Conservation (phyloP, 2,888 invertebrate species). For the Phaonia tiefii region DNA sequence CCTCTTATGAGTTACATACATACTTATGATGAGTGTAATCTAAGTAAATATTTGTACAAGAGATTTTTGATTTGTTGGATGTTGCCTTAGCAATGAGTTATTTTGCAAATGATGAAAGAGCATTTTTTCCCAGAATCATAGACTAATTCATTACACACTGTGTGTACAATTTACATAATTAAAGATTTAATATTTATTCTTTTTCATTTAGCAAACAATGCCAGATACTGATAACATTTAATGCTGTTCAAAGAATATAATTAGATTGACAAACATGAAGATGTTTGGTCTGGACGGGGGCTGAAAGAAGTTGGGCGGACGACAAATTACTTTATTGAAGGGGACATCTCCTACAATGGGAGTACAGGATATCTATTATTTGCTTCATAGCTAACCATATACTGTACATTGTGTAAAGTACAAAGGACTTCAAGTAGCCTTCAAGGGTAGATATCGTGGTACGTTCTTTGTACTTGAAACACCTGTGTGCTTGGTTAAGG, state of each 20-base stretch:
- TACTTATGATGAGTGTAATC: no score
- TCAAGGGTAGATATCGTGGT: no score
- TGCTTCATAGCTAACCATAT: no score
- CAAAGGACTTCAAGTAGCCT: no score
- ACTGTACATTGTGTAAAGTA: no score
- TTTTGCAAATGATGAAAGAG: not conserved
- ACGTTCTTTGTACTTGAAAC: not conserved
- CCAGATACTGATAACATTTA: not conserved
- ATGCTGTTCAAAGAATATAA: not conserved
- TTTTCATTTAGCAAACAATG: not conserved
- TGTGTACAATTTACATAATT: not conserved
- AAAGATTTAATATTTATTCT: slow-evolving; percentile 2
- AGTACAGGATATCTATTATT: no score
- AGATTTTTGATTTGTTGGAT: no score
- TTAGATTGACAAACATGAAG: not conserved
- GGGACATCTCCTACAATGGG: no score
- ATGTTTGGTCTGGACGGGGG: not conserved
- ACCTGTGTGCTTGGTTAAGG: not conserved
- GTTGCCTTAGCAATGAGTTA: not conserved
- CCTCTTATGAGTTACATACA: no score
- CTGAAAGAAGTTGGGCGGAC: no score
- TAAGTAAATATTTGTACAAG: no score
- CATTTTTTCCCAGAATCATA: not conserved
- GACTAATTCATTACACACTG: not conserved
- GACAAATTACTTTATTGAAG: no score